Conservation (phyloP, 2,113 vertebrate species). For the Halcyon malimbica region DNA sequence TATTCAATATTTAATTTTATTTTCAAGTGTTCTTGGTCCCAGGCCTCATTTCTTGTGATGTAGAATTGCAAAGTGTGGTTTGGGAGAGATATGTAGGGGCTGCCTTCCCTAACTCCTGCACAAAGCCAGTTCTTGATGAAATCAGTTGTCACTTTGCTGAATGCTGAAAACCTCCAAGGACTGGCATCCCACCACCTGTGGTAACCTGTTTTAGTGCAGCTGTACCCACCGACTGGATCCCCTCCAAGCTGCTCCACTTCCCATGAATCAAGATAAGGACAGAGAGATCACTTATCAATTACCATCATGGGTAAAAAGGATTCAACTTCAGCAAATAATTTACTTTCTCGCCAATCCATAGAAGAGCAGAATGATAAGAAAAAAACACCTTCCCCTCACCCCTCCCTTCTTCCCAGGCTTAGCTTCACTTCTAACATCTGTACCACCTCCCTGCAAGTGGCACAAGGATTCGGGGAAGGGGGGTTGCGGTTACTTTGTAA, state of each 20-base stretch:
- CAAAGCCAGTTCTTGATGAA: not conserved
- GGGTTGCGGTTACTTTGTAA: not conserved
- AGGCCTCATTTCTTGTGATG: not conserved
- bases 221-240: not conserved
- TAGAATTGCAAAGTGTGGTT: not conserved
- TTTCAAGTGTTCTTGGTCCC: not conserved
- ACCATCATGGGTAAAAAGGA: not conserved
- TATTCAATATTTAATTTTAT: not conserved
- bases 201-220: not conserved
- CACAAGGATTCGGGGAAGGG: accelerated
- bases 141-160: not conserved
- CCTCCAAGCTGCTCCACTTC: not conserved
- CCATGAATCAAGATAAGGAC: not conserved
- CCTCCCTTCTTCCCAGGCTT: not conserved
- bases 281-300: not conserved
- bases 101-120: not conserved
- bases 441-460: not conserved
- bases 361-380: not conserved
- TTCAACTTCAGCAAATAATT: not conserved
- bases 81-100: not conserved
- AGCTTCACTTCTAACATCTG: not conserved
- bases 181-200: not conserved
- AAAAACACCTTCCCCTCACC: not conserved
- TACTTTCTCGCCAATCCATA: not conserved
- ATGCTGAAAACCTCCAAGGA: not conserved